Conservation (phyloP, 2,797 vertebrate genomes). For the Spinus pinus region DNA sequence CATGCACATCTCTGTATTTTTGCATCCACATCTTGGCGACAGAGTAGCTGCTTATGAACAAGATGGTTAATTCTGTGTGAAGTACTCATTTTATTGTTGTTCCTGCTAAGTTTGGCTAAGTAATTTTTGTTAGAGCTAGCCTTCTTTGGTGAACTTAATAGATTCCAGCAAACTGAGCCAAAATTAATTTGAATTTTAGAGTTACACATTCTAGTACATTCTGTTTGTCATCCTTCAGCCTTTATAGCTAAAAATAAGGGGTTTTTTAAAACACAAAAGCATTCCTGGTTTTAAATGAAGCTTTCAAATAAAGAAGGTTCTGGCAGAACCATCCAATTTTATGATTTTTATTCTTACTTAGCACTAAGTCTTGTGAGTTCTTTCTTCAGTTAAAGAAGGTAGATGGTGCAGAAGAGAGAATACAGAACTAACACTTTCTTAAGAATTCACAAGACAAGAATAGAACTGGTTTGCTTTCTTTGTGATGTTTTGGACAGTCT, state of each 20-base stretch:
- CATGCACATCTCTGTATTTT: background rate
- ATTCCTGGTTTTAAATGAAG: background rate
- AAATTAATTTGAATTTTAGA: background rate
- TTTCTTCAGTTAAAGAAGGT: background rate
- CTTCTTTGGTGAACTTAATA: background rate
- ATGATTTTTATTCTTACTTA: background rate
- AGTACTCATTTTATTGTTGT: background rate
- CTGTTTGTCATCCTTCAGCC: background rate
- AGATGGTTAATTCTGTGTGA: background rate
- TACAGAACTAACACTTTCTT: fast-evolving
- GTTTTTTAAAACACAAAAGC: fast-evolving
- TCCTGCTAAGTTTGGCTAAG: background rate
- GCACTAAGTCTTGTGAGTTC: background rate
- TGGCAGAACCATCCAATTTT: background rate
- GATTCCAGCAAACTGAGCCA: background rate
- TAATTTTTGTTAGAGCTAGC: background rate
- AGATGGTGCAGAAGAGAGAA: background rate
- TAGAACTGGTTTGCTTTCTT: background rate
- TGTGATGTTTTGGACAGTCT: background rate
- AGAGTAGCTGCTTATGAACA: background rate
- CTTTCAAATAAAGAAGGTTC: background rate
- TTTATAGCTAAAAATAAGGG: background rate
- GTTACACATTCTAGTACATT: background rate
- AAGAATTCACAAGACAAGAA: background rate
- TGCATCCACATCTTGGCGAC: background rate